Evolutionary conservation across 2,888 invertebrate species (phyloP).

Genomic region (Pterobdella sp.): DNA sequence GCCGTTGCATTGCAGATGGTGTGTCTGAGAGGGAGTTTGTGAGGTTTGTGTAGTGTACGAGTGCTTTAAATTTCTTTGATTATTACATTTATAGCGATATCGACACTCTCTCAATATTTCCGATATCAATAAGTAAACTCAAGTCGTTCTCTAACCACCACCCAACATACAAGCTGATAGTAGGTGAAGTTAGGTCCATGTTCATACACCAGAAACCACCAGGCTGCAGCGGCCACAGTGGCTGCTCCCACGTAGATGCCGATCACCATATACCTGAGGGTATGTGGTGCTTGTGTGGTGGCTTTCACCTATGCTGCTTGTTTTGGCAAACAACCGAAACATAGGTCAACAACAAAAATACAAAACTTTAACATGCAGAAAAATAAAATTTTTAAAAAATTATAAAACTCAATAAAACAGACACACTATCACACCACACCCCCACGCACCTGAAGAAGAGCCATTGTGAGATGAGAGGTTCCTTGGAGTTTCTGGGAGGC

Average conservation of each 20-base stretch:
- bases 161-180: conserved; percentile 66
- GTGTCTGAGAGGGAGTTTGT: conserved; percentile 60
- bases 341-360: too few species aligned
- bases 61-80: too few species aligned
- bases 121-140: too few species aligned
- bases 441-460: conserved; percentile 72
- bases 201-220: conserved; percentile 98
- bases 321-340: too few species aligned
- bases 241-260: conserved; percentile 87
- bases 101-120: too few species aligned
- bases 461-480: conserved; percentile 98
- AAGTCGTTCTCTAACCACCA: too few species aligned
- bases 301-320: not conserved
- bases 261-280: conserved; percentile 35
- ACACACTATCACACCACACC: not conserved
- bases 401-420: not conserved
- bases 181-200: conserved; percentile 87
- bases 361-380: too few species aligned
- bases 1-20: conserved; percentile 85
- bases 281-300: not conserved
- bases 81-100: too few species aligned
- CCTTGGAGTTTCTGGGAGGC: conserved; percentile 91
- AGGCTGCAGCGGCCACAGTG: conserved; percentile 94
- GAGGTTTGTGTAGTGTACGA: not conserved
- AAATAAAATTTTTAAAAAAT: too few species aligned